phyloP scores from a whole-genome alignment of 2,888 invertebrate species.

The Fabriciana adippe region DNA sequence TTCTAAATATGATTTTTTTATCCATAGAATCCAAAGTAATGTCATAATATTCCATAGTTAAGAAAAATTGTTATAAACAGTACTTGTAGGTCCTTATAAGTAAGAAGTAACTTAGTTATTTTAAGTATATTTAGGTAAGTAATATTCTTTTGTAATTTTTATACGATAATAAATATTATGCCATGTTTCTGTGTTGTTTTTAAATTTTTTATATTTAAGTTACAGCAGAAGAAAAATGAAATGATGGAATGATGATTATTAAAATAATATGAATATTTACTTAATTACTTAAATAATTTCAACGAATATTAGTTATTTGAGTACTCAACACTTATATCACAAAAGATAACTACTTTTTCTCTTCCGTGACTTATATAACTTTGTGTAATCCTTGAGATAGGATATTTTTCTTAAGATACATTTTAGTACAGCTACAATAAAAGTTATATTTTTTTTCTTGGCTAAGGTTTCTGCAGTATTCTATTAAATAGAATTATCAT shows the following conservation, averaged over 20 bases:
- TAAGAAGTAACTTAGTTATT: background rate
- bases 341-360: too few relatives aligned
- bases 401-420: background rate
- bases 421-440: background rate
- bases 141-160: slow-evolving; percentile 50
- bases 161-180: slow-evolving; percentile 63
- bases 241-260: background rate
- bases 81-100: background rate
- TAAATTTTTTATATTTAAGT: slow-evolving; percentile 31
- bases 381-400: too few relatives aligned
- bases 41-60: slow-evolving; percentile 58
- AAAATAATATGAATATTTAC: too few relatives aligned
- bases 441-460: background rate
- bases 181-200: slow-evolving; percentile 56
- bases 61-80: slow-evolving; percentile 39
- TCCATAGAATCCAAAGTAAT: slow-evolving; percentile 64
- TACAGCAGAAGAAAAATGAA: background rate
- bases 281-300: too few relatives aligned
- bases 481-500: too few relatives aligned
- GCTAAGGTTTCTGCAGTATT: background rate
- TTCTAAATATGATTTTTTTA: background rate
- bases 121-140: slow-evolving; percentile 11
- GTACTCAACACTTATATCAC: too few relatives aligned
- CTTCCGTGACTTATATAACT: too few relatives aligned
- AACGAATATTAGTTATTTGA: too few relatives aligned